Conservation (phyloP, 2,113 vertebrate genomes). For the Cygnus buccinator region DNA sequence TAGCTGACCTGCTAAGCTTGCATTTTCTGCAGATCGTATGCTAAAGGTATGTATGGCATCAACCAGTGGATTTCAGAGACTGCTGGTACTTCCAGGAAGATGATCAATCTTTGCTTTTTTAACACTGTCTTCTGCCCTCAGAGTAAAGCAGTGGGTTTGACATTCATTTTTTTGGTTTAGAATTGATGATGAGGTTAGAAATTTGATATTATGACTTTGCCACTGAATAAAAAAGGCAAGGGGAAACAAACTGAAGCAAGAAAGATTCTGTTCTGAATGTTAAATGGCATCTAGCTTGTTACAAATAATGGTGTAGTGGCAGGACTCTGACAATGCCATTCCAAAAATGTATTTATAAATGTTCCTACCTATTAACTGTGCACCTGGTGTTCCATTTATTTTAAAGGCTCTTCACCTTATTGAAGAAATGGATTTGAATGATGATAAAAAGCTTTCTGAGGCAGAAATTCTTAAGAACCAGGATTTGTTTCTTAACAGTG, state of each 20-base stretch:
- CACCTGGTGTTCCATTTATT: neutral
- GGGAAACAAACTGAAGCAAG: neutral
- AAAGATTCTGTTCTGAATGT: neutral
- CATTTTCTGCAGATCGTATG: neutral
- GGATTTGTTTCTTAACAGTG: constrained; percentile 93
- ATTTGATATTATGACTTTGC: neutral
- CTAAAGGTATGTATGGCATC: accelerated
- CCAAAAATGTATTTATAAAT: neutral
- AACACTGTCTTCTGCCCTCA: neutral
- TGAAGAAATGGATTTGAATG: constrained; percentile 91
- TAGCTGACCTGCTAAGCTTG: neutral
- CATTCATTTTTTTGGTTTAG: neutral
- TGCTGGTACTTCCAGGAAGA: neutral
- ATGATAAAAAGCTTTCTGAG: constrained; percentile 85
- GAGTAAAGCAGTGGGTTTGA: neutral
- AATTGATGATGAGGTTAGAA: neutral
- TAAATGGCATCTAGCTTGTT: neutral
- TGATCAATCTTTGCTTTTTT: neutral
- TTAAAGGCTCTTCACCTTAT: constrained; percentile 90
- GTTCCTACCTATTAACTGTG: neutral
- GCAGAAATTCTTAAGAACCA: constrained; percentile 89
- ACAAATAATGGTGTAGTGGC: neutral
- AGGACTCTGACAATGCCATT: neutral
- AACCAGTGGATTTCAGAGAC: neutral
- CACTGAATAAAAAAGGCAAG: neutral